These are phyloP conservation scores for Smithornis capensis DNA, from an alignment of 2,113 vertebrate genomes.

Conservation along the genomic window DNA sequence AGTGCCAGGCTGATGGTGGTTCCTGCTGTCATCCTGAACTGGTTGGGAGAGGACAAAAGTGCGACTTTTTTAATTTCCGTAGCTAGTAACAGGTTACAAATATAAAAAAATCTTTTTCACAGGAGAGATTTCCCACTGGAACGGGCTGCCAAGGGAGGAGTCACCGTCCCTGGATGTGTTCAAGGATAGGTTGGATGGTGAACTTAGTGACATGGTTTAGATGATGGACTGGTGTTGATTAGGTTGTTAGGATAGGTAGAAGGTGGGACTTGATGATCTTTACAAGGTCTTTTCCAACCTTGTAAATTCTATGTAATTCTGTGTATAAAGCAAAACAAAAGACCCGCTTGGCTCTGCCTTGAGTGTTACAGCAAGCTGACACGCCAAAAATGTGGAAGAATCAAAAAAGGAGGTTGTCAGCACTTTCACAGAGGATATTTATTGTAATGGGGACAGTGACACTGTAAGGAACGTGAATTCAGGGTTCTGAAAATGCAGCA, in stretches of 20 bases:
- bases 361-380: not conserved
- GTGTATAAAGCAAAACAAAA: not conserved
- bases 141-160: too few species aligned
- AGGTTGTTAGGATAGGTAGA: too few species aligned
- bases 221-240: too few species aligned
- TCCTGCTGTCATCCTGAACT: not conserved
- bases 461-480: not conserved
- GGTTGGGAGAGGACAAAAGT: not conserved
- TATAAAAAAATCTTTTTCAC: too few species aligned
- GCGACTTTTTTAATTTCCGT: not conserved
- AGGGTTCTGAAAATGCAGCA: not conserved
- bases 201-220: too few species aligned
- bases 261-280: too few species aligned
- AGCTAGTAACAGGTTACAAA: not conserved
- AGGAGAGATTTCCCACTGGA: too few species aligned
- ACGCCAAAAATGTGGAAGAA: fast-evolving
- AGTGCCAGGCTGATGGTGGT: fast-evolving
- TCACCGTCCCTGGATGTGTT: too few species aligned
- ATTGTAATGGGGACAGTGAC: fast-evolving
- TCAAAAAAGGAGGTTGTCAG: too few species aligned
- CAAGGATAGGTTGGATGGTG: too few species aligned
- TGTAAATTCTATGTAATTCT: too few species aligned
- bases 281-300: too few species aligned
- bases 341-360: not conserved
- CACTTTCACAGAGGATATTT: fast-evolving